Conservation (phyloP, 2,888 invertebrate genomes). For the Heterodera filipjevi region DNA sequence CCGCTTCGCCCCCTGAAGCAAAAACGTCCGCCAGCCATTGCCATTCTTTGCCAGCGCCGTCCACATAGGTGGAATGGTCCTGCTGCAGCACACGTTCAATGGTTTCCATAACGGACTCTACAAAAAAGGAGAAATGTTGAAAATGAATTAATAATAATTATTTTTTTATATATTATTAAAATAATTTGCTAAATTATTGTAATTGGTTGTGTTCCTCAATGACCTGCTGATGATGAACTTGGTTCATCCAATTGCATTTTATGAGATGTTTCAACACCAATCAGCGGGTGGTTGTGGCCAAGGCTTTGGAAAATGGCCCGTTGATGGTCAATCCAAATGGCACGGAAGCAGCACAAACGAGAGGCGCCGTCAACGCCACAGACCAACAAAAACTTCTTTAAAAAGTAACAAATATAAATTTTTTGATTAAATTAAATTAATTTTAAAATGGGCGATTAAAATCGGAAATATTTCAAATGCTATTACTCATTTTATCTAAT, state of each 20-base stretch:
- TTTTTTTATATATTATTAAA: no score
- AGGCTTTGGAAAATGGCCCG: conserved; percentile 2
- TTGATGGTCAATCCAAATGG: background rate
- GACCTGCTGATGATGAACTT: background rate
- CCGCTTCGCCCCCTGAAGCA: background rate
- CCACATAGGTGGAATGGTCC: conserved; percentile 3
- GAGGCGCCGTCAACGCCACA: background rate
- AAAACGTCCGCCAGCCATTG: conserved; percentile 7
- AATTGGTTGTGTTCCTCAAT: background rate
- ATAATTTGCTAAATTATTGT: no score
- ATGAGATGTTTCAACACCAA: background rate
- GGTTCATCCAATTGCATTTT: no score
- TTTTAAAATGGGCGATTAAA: background rate
- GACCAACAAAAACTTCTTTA: conserved; percentile 2
- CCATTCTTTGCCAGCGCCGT: background rate
- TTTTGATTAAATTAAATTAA: background rate
- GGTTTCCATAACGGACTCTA: background rate
- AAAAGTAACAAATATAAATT: background rate
- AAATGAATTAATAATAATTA: background rate
- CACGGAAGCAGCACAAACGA: background rate
- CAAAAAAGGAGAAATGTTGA: background rate
- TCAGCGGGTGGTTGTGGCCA: background rate
- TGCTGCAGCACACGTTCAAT: conserved; percentile 3
- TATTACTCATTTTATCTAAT: no score
- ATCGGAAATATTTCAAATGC: no score